phyloP scores from a whole-genome alignment of 2,888 invertebrate species.

The Oscheius sp. region DNA sequence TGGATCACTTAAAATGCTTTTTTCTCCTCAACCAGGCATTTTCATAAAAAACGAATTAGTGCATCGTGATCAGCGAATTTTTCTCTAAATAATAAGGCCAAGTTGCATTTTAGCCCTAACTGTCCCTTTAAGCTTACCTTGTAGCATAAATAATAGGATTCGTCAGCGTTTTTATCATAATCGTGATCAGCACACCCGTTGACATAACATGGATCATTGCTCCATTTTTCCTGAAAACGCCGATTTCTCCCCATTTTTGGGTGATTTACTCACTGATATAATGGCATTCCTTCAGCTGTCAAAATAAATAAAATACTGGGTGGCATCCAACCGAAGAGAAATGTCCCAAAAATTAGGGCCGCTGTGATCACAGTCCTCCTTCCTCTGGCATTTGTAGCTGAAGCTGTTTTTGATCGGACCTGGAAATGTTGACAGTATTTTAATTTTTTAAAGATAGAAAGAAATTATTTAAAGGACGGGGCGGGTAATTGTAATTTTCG shows the following conservation, averaged over 20 bases:
- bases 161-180: constrained; percentile 79
- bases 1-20: too few relatives aligned
- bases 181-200: constrained; percentile 76
- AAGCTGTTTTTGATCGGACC: constrained; percentile 39
- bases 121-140: constrained; percentile 46
- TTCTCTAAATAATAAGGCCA: too few relatives aligned
- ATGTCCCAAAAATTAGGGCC: constrained; percentile 79
- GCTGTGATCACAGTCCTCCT: constrained; percentile 77
- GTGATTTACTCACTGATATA: constrained; percentile 37
- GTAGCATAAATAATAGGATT: constrained; percentile 80
- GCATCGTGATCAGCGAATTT: too few relatives aligned
- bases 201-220: constrained; percentile 48
- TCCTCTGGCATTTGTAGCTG: constrained; percentile 49
- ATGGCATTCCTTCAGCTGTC: constrained; percentile 71
- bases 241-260: background rate
- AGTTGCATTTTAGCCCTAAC: too few relatives aligned
- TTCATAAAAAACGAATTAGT: too few relatives aligned
- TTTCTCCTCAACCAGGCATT: too few relatives aligned
- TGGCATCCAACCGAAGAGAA: constrained; percentile 78
- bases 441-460: too few relatives aligned
- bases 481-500: too few relatives aligned
- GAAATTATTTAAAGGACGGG: too few relatives aligned
- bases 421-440: too few relatives aligned
- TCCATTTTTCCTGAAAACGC: constrained; percentile 17
- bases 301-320: constrained; percentile 78